phyloP scores from a whole-genome alignment of 1,140 invertebrate species.

The Bombus confusus region DNA sequence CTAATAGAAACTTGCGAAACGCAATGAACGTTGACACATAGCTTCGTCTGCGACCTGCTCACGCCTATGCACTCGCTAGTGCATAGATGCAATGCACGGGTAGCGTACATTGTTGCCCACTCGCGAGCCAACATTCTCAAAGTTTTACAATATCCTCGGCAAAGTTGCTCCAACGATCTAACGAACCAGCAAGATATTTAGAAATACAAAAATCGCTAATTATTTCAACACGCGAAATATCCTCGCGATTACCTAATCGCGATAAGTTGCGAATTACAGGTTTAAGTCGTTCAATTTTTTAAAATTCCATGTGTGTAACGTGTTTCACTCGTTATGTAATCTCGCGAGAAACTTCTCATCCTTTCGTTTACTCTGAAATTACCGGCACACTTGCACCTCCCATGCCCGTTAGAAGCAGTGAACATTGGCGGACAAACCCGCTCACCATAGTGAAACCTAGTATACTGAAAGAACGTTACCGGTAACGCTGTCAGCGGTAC shows the following conservation, averaged over 20 bases:
- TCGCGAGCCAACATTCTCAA: constrained; percentile 38
- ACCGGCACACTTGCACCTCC: neutral
- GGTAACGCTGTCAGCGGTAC: constrained; percentile 28
- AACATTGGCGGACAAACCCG: neutral
- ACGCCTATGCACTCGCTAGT: constrained; percentile 63
- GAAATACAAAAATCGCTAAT: neutral
- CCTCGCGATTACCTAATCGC: neutral
- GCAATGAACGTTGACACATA: constrained; percentile 66
- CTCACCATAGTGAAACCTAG: neutral
- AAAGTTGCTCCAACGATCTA: neutral
- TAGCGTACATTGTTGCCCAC: constrained; percentile 55
- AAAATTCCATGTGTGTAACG: neutral
- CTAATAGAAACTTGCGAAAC: constrained; percentile 67
- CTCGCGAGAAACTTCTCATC: no score
- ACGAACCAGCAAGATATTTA: neutral
- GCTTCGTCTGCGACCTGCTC: constrained; percentile 66
- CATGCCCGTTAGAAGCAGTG: neutral
- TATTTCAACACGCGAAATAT: neutral
- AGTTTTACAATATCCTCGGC: constrained; percentile 12
- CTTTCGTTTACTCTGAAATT: neutral
- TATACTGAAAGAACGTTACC: constrained; percentile 7
- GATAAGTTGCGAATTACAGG: neutral
- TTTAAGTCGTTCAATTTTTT: neutral
- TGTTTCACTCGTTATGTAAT: neutral
- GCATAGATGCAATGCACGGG: constrained; percentile 47